These are phyloP conservation scores for Seladonia tumulorum DNA, from an alignment of 2,888 invertebrate genomes.

Conservation along the genomic window DNA sequence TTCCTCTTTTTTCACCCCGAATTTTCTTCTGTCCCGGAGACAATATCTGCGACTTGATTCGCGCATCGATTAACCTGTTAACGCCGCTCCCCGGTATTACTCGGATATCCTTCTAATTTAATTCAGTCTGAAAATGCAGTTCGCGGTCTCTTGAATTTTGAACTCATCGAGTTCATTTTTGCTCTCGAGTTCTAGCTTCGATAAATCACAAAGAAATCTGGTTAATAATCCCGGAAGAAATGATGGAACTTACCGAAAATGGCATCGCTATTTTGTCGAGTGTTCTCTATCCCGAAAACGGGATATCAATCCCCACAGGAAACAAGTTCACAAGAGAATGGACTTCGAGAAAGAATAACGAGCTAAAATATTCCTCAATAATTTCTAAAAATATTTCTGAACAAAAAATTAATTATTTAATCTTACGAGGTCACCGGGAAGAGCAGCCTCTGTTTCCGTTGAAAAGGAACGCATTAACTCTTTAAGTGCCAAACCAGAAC, in stretches of 20 bases:
- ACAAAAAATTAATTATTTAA: too few species aligned
- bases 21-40: conserved; percentile 10
- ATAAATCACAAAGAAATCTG: not conserved
- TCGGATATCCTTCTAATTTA: not conserved
- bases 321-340: not conserved
- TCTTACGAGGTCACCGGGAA: too few species aligned
- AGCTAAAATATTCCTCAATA: too few species aligned
- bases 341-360: too few species aligned
- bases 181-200: not conserved
- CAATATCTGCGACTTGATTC: conserved; percentile 15
- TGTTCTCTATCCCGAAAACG: too few species aligned
- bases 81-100: not conserved
- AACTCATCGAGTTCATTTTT: not conserved
- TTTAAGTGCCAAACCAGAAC: too few species aligned
- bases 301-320: too few species aligned
- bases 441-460: too few species aligned
- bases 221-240: not conserved
- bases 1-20: conserved; percentile 31
- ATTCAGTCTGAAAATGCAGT: not conserved
- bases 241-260: not conserved
- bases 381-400: too few species aligned
- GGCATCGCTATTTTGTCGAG: not conserved
- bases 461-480: too few species aligned
- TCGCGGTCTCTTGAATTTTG: not conserved
- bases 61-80: not conserved